Percentiles rank a stretch among this genome's conserved stretches.
Conservation (phyloP, 1,140 invertebrate species). For the Gonioctena quinquepunctata region DNA sequence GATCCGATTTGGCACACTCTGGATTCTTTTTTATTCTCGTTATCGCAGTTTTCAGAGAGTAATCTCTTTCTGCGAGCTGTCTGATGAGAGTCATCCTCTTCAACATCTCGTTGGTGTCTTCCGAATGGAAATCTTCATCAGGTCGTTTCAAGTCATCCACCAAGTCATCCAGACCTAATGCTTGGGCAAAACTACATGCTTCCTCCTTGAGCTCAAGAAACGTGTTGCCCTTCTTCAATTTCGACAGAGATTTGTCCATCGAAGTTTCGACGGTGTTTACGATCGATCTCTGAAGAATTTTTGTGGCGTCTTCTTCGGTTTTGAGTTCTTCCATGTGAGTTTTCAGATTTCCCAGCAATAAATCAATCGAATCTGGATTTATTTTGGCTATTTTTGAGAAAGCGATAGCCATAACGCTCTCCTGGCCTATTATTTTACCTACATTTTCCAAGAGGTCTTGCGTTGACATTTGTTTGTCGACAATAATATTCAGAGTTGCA, state of each 20-base stretch:
- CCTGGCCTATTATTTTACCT: conserved; percentile 33
- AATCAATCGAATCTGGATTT: conserved; percentile 45
- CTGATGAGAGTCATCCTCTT: conserved; percentile 72
- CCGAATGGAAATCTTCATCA: conserved; percentile 13
- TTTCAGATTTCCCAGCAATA: conserved; percentile 41
- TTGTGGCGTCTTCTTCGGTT: conserved; percentile 43
- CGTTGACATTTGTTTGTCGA: conserved; percentile 17
- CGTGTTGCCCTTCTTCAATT: conserved; percentile 18
- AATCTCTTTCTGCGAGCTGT: conserved; percentile 70
- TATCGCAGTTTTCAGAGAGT: conserved; percentile 64
- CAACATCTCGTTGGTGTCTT: conserved; percentile 69
- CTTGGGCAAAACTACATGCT: conserved; percentile 71
- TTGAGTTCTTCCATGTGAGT: conserved; percentile 35
- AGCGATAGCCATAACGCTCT: conserved; percentile 28
- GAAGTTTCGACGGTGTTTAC: conserved; percentile 37
- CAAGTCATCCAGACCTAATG: conserved; percentile 68
- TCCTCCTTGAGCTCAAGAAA: conserved; percentile 60
- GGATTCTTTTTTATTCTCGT: conserved; percentile 67
- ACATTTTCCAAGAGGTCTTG: conserved; percentile 37
- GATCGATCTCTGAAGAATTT: conserved; percentile 42
- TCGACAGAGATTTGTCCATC: conserved; percentile 30
- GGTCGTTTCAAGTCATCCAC: conserved; percentile 52
- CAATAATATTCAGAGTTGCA: conserved; percentile 36
- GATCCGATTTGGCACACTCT: conserved; percentile 68
- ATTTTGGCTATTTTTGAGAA: conserved; percentile 52